Evolutionary conservation across 2,113 vertebrate genomes (phyloP).

Genomic region (Rhinopomastus cyanomelas): DNA sequence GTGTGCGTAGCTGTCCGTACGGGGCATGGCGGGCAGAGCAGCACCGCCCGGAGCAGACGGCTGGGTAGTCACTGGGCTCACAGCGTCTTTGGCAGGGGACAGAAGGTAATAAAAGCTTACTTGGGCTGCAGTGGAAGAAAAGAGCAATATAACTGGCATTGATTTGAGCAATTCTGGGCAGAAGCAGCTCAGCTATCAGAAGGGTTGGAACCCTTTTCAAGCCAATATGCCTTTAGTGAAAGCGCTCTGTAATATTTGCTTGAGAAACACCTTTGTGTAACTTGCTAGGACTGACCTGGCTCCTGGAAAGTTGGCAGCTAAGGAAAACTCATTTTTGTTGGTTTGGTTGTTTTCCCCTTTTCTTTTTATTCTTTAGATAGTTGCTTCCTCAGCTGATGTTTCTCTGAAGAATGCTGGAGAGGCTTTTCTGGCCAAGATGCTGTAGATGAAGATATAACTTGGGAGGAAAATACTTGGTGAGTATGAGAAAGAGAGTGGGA

Average conservation of each 20-base stretch:
- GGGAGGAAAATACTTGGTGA: not conserved
- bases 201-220: conserved; percentile 19
- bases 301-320: not conserved
- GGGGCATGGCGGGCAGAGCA: not conserved
- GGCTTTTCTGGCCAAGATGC: not conserved
- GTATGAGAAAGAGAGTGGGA: not conserved
- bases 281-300: not conserved
- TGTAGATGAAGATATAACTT: not conserved
- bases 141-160: conserved; percentile 15
- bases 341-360: not conserved
- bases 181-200: conserved; percentile 12
- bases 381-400: not conserved
- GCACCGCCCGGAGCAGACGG: not conserved
- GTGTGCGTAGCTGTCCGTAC: not conserved
- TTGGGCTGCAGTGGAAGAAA: not conserved
- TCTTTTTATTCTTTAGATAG: not conserved
- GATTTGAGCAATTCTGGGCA: not conserved
- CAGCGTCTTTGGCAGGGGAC: not conserved
- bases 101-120: conserved; percentile 11
- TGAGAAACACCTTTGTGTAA: conserved; percentile 5
- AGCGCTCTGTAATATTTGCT: conserved; percentile 33
- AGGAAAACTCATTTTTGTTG: not conserved
- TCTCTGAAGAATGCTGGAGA: not conserved
- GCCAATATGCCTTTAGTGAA: conserved; percentile 11
- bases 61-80: not conserved